These are phyloP conservation scores for Mirza zaza DNA, from an alignment of 2,113 vertebrate species.

Conservation along the genomic window DNA sequence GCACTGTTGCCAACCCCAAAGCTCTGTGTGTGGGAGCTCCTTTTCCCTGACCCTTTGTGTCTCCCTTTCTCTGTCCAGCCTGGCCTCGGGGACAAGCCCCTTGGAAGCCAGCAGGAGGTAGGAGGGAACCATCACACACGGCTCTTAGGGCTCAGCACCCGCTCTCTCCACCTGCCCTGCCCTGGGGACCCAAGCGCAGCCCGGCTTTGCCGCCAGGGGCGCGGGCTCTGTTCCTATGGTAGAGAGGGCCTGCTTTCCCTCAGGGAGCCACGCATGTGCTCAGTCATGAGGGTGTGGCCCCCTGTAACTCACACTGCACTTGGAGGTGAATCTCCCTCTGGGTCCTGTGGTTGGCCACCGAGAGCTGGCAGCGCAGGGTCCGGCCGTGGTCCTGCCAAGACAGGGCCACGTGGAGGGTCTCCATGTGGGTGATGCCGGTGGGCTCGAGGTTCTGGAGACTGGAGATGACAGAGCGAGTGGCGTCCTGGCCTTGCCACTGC, in stretches of 20 bases:
- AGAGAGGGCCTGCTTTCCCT: neutral
- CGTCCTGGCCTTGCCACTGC: slow-evolving; percentile 79
- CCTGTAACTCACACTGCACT: slow-evolving; percentile 80
- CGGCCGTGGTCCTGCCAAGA: slow-evolving; percentile 84
- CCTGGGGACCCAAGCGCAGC: neutral
- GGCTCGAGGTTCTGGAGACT: slow-evolving; percentile 52
- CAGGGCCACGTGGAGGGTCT: slow-evolving; percentile 72
- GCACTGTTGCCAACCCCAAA: neutral
- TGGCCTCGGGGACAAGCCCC: neutral
- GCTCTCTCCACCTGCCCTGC: neutral
- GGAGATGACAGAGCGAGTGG: neutral
- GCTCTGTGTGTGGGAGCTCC: neutral
- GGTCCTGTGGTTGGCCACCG: fast-evolving
- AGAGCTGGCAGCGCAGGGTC: slow-evolving; percentile 74
- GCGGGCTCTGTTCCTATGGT: neutral
- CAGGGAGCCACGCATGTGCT: neutral
- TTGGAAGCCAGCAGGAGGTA: neutral
- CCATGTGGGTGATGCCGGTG: fast-evolving
- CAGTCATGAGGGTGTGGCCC: neutral
- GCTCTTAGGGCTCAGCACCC: neutral
- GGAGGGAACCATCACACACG: neutral
- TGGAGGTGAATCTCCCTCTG: slow-evolving; percentile 56
- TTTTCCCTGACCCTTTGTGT: neutral
- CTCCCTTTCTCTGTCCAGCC: neutral
- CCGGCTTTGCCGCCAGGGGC: neutral